Evolutionary conservation across 2,797 vertebrate genomes (phyloP).

Genomic region (Trachurus trachurus): DNA sequence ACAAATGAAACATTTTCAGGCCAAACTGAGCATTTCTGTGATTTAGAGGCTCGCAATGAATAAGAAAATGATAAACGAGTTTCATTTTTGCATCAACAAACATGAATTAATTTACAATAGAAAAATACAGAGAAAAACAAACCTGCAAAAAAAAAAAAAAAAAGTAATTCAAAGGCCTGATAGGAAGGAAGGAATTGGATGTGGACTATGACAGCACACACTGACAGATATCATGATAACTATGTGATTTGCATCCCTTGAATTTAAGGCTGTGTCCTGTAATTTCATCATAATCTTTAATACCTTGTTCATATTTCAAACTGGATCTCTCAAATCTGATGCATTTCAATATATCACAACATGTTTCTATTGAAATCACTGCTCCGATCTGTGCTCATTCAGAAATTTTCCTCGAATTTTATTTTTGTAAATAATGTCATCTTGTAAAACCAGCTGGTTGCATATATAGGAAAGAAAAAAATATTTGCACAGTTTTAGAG

Average conservation of each 20-base stretch:
- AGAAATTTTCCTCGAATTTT: neutral
- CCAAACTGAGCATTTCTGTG: constrained; percentile 14
- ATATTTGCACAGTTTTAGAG: neutral
- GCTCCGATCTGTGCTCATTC: neutral
- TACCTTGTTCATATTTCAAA: neutral
- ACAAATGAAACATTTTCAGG: constrained; percentile 5
- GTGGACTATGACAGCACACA: neutral
- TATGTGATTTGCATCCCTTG: neutral
- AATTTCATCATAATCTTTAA: neutral
- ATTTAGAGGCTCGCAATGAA: neutral
- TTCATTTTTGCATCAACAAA: neutral
- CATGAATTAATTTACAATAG: neutral
- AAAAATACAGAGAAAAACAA: neutral
- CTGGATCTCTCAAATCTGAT: neutral
- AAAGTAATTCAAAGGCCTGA: neutral
- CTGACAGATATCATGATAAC: neutral
- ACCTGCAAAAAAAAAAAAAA: neutral
- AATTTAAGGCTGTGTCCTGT: neutral
- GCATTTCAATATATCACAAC: neutral
- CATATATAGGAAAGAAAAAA: neutral
- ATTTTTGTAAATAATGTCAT: neutral
- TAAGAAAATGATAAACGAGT: neutral
- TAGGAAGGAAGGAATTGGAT: neutral
- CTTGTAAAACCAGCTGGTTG: neutral
- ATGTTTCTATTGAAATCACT: neutral